Base-by-base conservation (phyloP, 1,140 invertebrate genomes). In the Acromyrmex heyeri region DNA sequence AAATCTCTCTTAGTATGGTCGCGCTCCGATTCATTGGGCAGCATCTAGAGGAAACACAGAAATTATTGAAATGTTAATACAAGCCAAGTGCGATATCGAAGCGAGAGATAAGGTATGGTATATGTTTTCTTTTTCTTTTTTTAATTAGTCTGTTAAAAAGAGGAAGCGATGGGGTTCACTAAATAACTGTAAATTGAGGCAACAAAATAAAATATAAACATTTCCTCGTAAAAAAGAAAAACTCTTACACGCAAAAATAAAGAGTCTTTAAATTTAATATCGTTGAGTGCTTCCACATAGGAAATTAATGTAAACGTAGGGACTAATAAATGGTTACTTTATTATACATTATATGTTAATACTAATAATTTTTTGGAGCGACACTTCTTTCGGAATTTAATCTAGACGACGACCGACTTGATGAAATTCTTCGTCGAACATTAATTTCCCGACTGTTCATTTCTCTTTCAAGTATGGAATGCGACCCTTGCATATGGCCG, bases 401-500 rank as follows among this genome's bases (percentile, higher is more conserved):
- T 82, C 53, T 82, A 73, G 24, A 34, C 53, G 21, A 7, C 65
- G 55, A 48, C 24, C 18, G 24, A 2, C 55, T 75, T 83, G 79
- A 83, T 83, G 79, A 83, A 83, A 83, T 83, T 83, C 79, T 57
- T 34, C 44, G 55, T 75, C 24, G 21, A 21, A 75, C 79, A 83
- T 83, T 73, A 83, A 83, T 83, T 62, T 75, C 55, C 69, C 38
- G 44, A 55, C 67, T 73, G 27, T 75, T 73, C 69, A 61, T 83
- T 83, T 83, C 79, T 90, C 62, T 85, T 79, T 91, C 38, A 86
- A 98, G 97, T 98, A 97, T 92, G 97, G 97, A 61, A 98, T 98
- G 97, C 95, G 97, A 64, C 97, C 97, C 0, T 94, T 98, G 18
- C 95, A 98, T 81, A 98, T 98, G 97, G 97, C 97, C 12, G 97